Base-by-base conservation (phyloP, 1,140 invertebrate genomes). In the Psix sp. region DNA sequence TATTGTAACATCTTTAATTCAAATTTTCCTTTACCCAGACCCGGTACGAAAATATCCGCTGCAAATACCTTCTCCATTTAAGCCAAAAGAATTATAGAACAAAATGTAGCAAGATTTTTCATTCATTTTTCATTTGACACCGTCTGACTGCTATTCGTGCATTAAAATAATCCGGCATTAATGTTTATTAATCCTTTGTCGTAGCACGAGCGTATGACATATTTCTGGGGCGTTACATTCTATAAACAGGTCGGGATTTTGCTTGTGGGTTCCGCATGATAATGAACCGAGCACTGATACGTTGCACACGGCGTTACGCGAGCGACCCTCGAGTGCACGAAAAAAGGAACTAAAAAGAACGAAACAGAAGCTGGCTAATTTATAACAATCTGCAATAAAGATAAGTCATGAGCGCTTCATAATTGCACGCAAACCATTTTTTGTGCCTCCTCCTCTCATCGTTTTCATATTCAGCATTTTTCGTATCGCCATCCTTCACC, bases 341-440 rank as follows among this genome's bases (percentile, higher is more conserved):
- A 62, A 68, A 57, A 42, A 56, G 36, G 33, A 16, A 31, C 39
- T 33, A 35, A 67, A 18, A 40, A 21, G 26, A 16, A 31, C 31
- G 17, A 46, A 33, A 60, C 29, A 60, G 29, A 49, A 40, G 48
- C 29, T 33, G 29, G 42, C 63, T 73, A 77, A 73, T 77, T 78
- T 77, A 78, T 70, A 78, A 72, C 67, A 75, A 77, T 73, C 45
- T 43, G 40, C 70, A 76, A 67, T 74, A 74, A 75, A 77, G 76
- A 77, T 77, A 76, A 80, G 56, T 72, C 48, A 49, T 40, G 60
- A 74, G 40, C 39, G 33, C 20, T 29, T 73, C 54, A 75, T 80
- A 78, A 80, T 77, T 79, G 70, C 66, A 65, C 63, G 52, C 72
- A 57, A 77, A 62, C 70, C 71, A 62, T 63, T 78, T 77, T 48